phyloP scores from a whole-genome alignment of 2,888 invertebrate genomes.

The Drosophila falleni region DNA sequence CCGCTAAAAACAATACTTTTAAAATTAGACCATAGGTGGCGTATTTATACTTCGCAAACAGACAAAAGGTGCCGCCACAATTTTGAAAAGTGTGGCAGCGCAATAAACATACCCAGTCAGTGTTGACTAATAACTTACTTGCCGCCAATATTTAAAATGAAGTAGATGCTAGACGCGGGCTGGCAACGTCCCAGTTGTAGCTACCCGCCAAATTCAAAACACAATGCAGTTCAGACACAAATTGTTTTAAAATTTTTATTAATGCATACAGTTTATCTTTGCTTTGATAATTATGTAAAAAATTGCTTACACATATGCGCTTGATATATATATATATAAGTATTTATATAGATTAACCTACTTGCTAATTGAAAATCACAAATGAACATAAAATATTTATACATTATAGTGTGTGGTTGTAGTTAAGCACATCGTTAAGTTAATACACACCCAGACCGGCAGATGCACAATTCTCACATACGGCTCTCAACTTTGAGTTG shows the following conservation, averaged over 20 bases:
- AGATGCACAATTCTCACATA: slow-evolving; percentile 65
- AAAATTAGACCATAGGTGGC: no score
- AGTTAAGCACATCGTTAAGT: slow-evolving; percentile 75
- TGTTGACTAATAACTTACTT: background rate
- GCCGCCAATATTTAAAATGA: background rate
- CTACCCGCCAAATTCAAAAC: slow-evolving; percentile 1
- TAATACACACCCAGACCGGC: slow-evolving; percentile 69
- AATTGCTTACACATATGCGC: slow-evolving; percentile 73
- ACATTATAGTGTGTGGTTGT: slow-evolving; percentile 72
- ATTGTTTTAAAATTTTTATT: slow-evolving; percentile 62
- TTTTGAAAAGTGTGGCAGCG: background rate
- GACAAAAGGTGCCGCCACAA: no score
- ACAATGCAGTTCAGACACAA: slow-evolving; percentile 13
- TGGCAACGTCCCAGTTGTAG: background rate
- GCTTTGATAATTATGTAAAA: slow-evolving; percentile 77
- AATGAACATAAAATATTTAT: slow-evolving; percentile 81
- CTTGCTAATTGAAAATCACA: slow-evolving; percentile 77
- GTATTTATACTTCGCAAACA: no score
- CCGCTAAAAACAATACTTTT: no score
- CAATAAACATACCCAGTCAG: background rate
- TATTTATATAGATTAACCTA: slow-evolving; percentile 68
- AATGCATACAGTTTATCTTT: slow-evolving; percentile 78
- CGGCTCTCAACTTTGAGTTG: slow-evolving; percentile 76
- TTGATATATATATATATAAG: slow-evolving; percentile 49
- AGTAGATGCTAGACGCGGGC: background rate